phyloP scores from a whole-genome alignment of 1,140 invertebrate genomes.

The Manduca sexta region DNA sequence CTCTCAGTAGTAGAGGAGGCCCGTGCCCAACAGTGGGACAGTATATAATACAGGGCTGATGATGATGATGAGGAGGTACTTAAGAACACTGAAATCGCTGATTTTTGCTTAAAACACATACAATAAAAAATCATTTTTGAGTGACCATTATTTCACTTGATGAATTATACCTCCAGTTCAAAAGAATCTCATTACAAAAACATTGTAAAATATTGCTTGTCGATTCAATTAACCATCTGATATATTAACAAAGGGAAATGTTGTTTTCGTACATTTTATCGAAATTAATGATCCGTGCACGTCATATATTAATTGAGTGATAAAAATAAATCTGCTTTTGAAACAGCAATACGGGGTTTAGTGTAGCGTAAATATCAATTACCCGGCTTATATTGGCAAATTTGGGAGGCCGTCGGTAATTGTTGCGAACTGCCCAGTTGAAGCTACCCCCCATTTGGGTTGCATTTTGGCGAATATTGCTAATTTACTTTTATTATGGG shows the following conservation, averaged over 20 bases:
- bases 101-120: too few relatives aligned
- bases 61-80: too few relatives aligned
- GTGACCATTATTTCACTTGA: too few relatives aligned
- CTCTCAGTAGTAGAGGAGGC: too few relatives aligned
- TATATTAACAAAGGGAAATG: neutral
- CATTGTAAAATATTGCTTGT: too few relatives aligned
- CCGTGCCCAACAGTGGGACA: too few relatives aligned
- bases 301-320: slow-evolving; percentile 29
- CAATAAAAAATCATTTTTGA: too few relatives aligned
- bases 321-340: slow-evolving; percentile 27
- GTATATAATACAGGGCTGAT: too few relatives aligned
- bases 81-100: too few relatives aligned
- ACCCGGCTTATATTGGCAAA: slow-evolving; percentile 44
- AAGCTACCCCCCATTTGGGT: slow-evolving; percentile 20
- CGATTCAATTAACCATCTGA: too few relatives aligned
- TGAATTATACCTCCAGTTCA: too few relatives aligned
- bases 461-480: slow-evolving; percentile 42
- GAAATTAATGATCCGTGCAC: neutral
- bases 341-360: slow-evolving; percentile 24
- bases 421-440: slow-evolving; percentile 35
- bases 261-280: neutral
- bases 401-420: slow-evolving; percentile 50
- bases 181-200: neutral
- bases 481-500: slow-evolving; percentile 57
- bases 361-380: slow-evolving; percentile 66